Percentiles rank a stretch among this genome's conserved stretches.
phyloP scores from a whole-genome alignment of 2,888 invertebrate genomes.

The Hemaris fuciformis region DNA sequence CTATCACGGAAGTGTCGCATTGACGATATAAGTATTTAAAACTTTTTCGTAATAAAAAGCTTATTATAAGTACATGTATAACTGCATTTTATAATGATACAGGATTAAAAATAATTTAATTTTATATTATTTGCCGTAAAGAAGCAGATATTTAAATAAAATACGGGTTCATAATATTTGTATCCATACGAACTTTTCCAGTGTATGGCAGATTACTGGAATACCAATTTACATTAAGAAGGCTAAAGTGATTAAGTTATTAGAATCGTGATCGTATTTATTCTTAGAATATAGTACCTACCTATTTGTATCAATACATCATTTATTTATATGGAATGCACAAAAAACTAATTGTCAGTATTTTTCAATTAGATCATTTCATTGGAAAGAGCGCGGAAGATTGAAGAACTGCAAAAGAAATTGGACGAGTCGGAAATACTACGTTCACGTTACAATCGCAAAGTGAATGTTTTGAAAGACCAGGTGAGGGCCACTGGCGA shows the following conservation, averaged over 20 bases:
- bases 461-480: conserved; percentile 87
- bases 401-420: conserved; percentile 91
- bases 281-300: conserved; percentile 27
- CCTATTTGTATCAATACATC: conserved; percentile 17
- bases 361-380: conserved; percentile 86
- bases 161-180: background rate
- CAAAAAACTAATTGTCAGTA: conserved; percentile 5
- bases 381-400: conserved; percentile 90
- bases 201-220: conserved; percentile 47
- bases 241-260: conserved; percentile 58
- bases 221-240: conserved; percentile 51
- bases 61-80: background rate
- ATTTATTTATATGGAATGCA: background rate
- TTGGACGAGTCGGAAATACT: conserved; percentile 90
- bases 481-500: conserved; percentile 85
- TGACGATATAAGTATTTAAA: background rate
- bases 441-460: conserved; percentile 87
- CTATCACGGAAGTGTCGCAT: background rate
- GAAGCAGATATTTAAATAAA: background rate
- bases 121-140: background rate
- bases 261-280: conserved; percentile 55
- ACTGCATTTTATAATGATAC: background rate
- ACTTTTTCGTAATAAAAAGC: background rate
- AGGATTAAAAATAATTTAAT: background rate
- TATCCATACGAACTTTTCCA: conserved; percentile 7